Evolutionary conservation across 30 jellyfish, hydroid and myxozoan genomes (phyloP).

Genomic region (Mastigias papua): DNA sequence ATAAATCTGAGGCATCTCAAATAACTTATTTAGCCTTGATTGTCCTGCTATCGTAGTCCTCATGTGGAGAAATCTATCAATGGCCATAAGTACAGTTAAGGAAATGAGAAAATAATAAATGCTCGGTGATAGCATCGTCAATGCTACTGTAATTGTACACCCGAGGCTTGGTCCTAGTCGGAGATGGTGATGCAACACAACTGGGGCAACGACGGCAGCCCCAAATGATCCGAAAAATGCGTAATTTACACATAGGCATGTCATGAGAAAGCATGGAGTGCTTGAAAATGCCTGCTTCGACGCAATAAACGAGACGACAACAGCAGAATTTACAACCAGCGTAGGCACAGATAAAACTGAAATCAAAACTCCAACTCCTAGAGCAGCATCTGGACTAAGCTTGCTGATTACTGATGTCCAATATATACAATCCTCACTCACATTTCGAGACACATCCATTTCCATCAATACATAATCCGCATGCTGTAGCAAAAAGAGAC

Average conservation of each 20-base stretch:
- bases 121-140: no score
- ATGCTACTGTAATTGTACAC: neutral
- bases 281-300: conserved; percentile 14
- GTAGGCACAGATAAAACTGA: neutral
- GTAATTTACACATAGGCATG: conserved; percentile 12
- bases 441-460: no score
- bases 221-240: neutral
- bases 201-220: neutral
- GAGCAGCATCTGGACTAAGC: neutral
- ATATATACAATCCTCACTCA: neutral
- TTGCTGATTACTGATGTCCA: neutral
- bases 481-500: no score
- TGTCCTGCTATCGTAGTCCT: neutral
- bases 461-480: no score
- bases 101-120: neutral
- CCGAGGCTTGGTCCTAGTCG: neutral
- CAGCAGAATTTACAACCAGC: neutral
- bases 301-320: conserved; percentile 18
- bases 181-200: neutral
- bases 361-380: conserved; percentile 6
- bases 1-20: neutral
- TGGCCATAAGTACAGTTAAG: conserved; percentile 11
- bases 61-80: conserved; percentile 17
- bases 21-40: neutral
- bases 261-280: conserved; percentile 21